phyloP scores from a whole-genome alignment of 2,113 vertebrate genomes.

The Sander lucioperca region DNA sequence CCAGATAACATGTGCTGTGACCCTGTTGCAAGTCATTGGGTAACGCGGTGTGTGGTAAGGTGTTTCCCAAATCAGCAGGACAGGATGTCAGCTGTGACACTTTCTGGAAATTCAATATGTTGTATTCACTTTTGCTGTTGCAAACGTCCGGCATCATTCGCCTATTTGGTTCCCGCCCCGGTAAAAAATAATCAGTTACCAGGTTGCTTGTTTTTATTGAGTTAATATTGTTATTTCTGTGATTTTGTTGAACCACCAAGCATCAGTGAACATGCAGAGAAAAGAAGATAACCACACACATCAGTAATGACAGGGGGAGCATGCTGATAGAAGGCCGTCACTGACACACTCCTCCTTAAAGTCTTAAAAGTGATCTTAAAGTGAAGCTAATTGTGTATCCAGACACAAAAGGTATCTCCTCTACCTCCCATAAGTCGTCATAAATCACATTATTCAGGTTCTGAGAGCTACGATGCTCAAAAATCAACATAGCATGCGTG shows the following conservation, averaged over 20 bases:
- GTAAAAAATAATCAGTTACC: not conserved
- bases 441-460: constrained; percentile 8
- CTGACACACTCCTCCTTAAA: not conserved
- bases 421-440: not conserved
- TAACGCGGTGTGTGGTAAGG: constrained; percentile 21
- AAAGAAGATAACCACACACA: not conserved
- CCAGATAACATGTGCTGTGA: not conserved
- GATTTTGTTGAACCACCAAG: not conserved
- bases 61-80: constrained; percentile 34
- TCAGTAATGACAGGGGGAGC: constrained; percentile 8
- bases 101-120: constrained; percentile 51
- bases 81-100: constrained; percentile 6
- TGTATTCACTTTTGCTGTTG: constrained; percentile 26
- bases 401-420: not conserved
- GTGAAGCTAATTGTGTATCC: not conserved
- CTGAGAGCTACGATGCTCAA: not conserved
- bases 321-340: not conserved
- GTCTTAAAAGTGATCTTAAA: no score
- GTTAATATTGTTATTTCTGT: not conserved
- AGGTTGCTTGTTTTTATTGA: not conserved
- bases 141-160: not conserved
- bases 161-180: not conserved
- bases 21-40: not conserved
- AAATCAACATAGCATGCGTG: not conserved
- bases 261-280: not conserved